phyloP scores from a whole-genome alignment of 1,140 invertebrate genomes.

The Caenorhabditis inopinata region DNA sequence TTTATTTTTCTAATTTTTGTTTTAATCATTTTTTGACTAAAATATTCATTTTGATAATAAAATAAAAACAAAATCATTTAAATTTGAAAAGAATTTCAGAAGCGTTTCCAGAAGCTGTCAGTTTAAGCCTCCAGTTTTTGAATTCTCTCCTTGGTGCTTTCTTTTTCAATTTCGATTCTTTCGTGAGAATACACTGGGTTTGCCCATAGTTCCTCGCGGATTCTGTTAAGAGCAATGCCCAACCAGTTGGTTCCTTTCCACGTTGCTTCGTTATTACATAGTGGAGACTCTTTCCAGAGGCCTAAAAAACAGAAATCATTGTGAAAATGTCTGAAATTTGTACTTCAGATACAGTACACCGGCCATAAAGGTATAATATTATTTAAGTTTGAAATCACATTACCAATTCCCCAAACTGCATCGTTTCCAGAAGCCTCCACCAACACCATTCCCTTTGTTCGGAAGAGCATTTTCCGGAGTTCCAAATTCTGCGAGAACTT shows the following conservation, averaged over 20 bases:
- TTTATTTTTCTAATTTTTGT: too few species aligned
- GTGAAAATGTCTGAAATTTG: too few species aligned
- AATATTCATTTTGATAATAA: too few species aligned
- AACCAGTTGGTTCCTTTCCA: constrained; percentile 1
- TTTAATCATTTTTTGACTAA: too few species aligned
- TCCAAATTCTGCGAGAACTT: not conserved
- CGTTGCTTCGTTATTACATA: not conserved
- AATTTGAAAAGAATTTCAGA: too few species aligned
- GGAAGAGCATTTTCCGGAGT: not conserved
- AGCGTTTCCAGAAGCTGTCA: too few species aligned
- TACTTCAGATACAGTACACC: not conserved
- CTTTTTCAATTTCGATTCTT: not conserved
- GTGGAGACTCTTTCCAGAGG: not conserved
- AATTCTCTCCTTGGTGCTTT: not conserved
- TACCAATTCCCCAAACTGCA: not conserved
- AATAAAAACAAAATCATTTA: too few species aligned
- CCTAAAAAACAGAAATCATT: too few species aligned
- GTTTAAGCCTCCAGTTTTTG: not conserved
- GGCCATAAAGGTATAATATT: too few species aligned
- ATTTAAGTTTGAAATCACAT: not conserved
- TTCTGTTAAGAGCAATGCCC: not conserved
- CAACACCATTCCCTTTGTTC: not conserved
- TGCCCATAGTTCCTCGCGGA: not conserved
- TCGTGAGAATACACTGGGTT: not conserved
- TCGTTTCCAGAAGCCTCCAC: not conserved